Conservation (phyloP, 2,888 invertebrate genomes). For the Cryptocheilus praepositus region DNA sequence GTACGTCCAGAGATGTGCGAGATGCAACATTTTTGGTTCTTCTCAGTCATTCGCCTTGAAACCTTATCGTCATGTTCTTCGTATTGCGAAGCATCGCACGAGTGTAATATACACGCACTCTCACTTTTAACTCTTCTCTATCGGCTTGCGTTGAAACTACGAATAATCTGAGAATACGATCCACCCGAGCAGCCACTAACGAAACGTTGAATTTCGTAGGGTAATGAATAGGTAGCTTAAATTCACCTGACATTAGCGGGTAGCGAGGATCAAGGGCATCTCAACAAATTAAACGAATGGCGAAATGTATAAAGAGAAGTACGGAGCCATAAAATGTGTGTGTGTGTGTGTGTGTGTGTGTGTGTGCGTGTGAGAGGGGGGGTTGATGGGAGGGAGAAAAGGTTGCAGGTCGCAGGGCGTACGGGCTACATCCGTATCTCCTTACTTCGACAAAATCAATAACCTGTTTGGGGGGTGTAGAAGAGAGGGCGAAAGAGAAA, state of each 20-base stretch:
- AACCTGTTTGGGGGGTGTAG: slow-evolving; percentile 68
- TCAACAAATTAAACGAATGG: background rate
- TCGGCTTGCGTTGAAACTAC: too few relatives aligned
- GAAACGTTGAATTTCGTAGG: too few relatives aligned
- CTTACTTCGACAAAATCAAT: slow-evolving; percentile 70
- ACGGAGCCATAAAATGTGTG: background rate
- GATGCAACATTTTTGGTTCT: too few relatives aligned
- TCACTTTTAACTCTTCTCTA: too few relatives aligned
- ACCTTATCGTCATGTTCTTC: too few relatives aligned
- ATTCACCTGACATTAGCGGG: slow-evolving; percentile 37
- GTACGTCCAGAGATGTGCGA: too few relatives aligned
- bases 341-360: slow-evolving; percentile 15
- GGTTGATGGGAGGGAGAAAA: slow-evolving; percentile 39
- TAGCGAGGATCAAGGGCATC: slow-evolving; percentile 46
- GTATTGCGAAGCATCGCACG: too few relatives aligned
- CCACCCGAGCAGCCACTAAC: too few relatives aligned
- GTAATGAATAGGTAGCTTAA: slow-evolving; percentile 30
- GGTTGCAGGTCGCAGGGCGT: slow-evolving; percentile 62
- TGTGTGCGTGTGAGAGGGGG: slow-evolving; percentile 9
- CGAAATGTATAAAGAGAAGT: slow-evolving; percentile 5
- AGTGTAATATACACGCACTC: too few relatives aligned
- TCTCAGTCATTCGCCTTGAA: too few relatives aligned
- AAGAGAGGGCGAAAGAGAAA: slow-evolving; percentile 64
- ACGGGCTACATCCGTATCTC: slow-evolving; percentile 62
- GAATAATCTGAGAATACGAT: too few relatives aligned